phyloP scores from a whole-genome alignment of 2,888 invertebrate species.

The Allophyes oxyacanthae region DNA sequence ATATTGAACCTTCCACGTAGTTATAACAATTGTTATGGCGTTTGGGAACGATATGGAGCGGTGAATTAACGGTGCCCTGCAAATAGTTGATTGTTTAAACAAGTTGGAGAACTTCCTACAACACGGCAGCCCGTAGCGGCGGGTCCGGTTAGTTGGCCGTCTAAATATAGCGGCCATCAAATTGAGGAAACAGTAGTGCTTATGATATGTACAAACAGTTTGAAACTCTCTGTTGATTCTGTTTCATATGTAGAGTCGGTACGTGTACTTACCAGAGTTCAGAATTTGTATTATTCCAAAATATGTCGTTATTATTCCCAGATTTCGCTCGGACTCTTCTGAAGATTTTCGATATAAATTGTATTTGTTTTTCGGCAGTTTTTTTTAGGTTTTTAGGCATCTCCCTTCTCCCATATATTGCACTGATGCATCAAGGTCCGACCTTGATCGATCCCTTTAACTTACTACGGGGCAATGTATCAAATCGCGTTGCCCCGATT shows the following conservation, averaged over 20 bases:
- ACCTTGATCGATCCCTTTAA: no score
- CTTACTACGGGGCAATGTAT: no score
- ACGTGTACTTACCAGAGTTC: background rate
- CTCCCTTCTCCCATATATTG: no score
- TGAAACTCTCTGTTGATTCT: conserved; percentile 12
- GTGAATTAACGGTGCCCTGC: conserved; percentile 22
- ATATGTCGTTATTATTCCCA: no score
- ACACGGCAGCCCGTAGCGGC: conserved; percentile 22
- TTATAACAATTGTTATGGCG: conserved; percentile 24
- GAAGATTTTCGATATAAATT: no score
- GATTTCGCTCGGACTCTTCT: no score
- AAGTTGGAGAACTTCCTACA: conserved; percentile 39
- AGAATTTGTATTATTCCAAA: no score
- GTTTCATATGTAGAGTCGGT: background rate
- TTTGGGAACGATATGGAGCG: conserved; percentile 36
- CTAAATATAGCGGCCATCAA: conserved; percentile 37
- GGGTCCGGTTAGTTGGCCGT: conserved; percentile 9
- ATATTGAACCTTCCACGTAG: conserved; percentile 20
- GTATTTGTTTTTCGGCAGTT: no score
- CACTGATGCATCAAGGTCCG: no score
- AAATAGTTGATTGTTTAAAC: conserved; percentile 53
- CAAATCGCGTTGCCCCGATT: no score
- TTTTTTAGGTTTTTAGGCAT: no score
- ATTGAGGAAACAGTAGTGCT: conserved; percentile 28
- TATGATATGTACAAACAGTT: conserved; percentile 35